Conservation (phyloP, 2,797 vertebrate species). For the Cetoscarus ocellatus region DNA sequence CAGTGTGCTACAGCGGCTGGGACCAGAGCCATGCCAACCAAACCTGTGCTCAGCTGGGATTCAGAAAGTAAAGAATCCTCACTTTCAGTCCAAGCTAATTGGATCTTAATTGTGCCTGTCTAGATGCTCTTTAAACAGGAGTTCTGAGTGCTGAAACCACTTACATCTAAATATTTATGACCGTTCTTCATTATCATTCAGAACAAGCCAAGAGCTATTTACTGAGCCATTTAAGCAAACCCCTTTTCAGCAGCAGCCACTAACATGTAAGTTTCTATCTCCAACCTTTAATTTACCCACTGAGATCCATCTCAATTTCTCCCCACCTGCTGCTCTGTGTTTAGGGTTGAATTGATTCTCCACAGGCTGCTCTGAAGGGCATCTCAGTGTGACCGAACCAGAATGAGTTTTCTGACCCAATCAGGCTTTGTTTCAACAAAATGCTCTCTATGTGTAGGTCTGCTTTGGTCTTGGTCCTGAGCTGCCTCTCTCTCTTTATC, state of each 20-base stretch:
- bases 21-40: constrained; percentile 75
- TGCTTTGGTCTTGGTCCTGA: constrained; percentile 24
- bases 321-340: constrained; percentile 42
- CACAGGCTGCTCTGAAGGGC: constrained; percentile 5
- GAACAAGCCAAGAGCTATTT: constrained; percentile 1
- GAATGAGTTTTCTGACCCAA: constrained; percentile 47
- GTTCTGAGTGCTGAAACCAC: background rate
- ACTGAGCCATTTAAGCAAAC: background rate
- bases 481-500: constrained; percentile 5
- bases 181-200: constrained; percentile 12
- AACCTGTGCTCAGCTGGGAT: constrained; percentile 89
- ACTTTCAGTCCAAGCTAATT: background rate
- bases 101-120: background rate
- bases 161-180: constrained; percentile 1
- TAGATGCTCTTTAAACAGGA: background rate
- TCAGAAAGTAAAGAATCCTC: constrained; percentile 81
- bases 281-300: constrained; percentile 43
- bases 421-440: constrained; percentile 34
- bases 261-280: constrained; percentile 17
- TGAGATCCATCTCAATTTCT: constrained; percentile 45
- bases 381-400: constrained; percentile 45
- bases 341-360: constrained; percentile 47
- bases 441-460: constrained; percentile 17
- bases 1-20: constrained; percentile 88
- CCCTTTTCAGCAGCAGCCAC: constrained; percentile 26